Percentiles rank a stretch among this genome's conserved stretches.
phyloP scores from a whole-genome alignment of 2,113 vertebrate species.

The Sigmodon hispidus region DNA sequence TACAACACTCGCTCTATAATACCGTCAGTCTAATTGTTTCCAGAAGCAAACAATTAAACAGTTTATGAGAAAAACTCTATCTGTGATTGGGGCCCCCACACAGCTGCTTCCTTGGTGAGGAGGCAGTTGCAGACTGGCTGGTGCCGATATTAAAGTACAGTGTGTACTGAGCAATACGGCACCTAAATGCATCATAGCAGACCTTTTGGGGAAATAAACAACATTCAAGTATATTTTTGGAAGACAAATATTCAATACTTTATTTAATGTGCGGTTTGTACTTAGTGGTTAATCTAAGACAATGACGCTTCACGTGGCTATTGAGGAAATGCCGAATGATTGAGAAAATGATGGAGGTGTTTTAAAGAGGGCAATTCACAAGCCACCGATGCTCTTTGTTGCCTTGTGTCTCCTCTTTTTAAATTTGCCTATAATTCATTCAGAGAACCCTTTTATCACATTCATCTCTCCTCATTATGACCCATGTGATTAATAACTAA shows the following conservation, averaged over 20 bases:
- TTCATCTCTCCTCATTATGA: conserved; percentile 82
- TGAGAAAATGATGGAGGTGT: conserved; percentile 81
- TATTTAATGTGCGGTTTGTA: conserved; percentile 78
- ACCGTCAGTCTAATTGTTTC: conserved; percentile 81
- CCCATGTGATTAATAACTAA: conserved; percentile 82
- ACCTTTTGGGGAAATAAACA: conserved; percentile 79
- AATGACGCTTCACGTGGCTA: conserved; percentile 61
- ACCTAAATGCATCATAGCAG: conserved; percentile 61
- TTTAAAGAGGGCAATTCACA: conserved; percentile 80
- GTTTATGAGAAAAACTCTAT: conserved; percentile 76
- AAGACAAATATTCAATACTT: conserved; percentile 83
- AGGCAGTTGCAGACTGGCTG: conserved; percentile 25
- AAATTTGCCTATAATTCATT: conserved; percentile 82
- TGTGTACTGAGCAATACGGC: conserved; percentile 68
- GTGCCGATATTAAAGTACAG: conserved; percentile 53
- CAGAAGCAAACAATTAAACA: conserved; percentile 85
- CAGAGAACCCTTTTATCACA: conserved; percentile 81
- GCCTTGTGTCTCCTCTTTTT: conserved; percentile 60
- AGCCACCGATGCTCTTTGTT: conserved; percentile 68
- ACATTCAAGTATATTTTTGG: conserved; percentile 75
- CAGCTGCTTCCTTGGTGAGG: conserved; percentile 34
- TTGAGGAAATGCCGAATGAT: conserved; percentile 83
- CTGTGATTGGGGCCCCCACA: conserved; percentile 52
- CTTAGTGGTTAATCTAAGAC: conserved; percentile 79
- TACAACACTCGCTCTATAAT: conserved; percentile 75